Evolutionary conservation across 2,888 invertebrate genomes (phyloP), one percentile per base, ranked within the genome.

Genomic region (Melanostoma mellinum): DNA sequence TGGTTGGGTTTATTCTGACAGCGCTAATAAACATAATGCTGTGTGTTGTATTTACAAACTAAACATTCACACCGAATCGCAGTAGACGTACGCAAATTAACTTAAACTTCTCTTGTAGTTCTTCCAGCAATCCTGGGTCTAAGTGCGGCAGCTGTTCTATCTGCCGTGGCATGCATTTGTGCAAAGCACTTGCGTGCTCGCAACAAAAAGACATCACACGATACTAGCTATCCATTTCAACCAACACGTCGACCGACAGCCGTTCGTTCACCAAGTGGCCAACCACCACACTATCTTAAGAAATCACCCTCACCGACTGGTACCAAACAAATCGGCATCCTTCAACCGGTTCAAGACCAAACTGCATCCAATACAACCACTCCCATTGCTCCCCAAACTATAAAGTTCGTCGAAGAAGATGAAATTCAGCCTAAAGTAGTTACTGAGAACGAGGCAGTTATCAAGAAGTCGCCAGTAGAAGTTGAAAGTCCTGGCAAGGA

Each of bases 231-330:
- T 71, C 91, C 91, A 76, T 91, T 91, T 79, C 91, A 91, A 87
- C 91, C 91, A 82, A 90, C 91, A 36, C 87, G 90, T 65, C 90
- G 90, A 92, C 91, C 91, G 88, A 91, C 91, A 9, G 91, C 91
- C 94, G 97, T 97, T 69, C 95, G 96, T 86, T 97, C 96, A 81
- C 97, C 97, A 0, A 96, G 95, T 67, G 96, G 95, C 9, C 94
- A 94, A 85, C 94, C 95, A 36, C 92, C 93, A 35, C 97, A 97
- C 90, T 97, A 97, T 91, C 92, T 97, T 89, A 97, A 97, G 92
- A 98, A 98, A 92, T 97, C 96, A n/a, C 97, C 97, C 0, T 97
- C 97, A 81, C 97, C 97, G 0, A 97, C 97, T 4, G 93, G 94
- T 86, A 85, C 84, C 79, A 90, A 90, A 76, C 90, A 90, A 65